phyloP scores from a whole-genome alignment of 2,113 vertebrate species.

The Butorides virescens region DNA sequence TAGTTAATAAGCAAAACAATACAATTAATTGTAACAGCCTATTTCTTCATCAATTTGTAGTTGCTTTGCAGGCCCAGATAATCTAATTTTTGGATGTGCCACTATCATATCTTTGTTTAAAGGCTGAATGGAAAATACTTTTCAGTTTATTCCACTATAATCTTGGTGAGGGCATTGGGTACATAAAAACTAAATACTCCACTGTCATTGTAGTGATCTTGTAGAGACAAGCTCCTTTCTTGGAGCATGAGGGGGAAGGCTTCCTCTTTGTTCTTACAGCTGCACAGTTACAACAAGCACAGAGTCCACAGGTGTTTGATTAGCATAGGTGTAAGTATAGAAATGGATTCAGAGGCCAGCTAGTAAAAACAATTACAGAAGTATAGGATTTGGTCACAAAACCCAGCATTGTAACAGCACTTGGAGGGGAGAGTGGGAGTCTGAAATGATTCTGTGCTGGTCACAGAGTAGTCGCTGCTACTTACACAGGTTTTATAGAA shows the following conservation, averaged over 20 bases:
- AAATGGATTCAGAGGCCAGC: not conserved
- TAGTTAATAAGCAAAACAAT: not conserved
- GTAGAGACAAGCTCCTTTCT: not conserved
- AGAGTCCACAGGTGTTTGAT: not conserved
- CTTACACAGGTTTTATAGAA: not conserved
- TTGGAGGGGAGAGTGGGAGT: not conserved
- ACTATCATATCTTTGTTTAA: not conserved
- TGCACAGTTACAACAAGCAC: rapidly evolving
- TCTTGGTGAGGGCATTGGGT: not conserved
- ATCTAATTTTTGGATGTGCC: not conserved
- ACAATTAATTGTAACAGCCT: not conserved
- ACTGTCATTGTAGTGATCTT: not conserved
- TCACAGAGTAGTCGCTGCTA: not conserved
- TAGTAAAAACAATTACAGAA: not conserved
- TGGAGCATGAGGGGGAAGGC: not conserved
- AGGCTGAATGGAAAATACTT: not conserved
- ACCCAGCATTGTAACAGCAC: not conserved
- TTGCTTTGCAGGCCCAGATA: not conserved
- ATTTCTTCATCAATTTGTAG: not conserved
- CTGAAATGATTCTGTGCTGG: not conserved
- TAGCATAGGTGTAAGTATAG: not conserved
- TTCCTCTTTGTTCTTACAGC: not conserved
- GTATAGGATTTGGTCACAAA: not conserved
- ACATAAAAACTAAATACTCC: not conserved
- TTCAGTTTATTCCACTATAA: not conserved